Percentiles rank a stretch among this genome's conserved stretches.
Evolutionary conservation across 2,797 vertebrate species (phyloP).

Genomic region (Cirrhinus mrigala): DNA sequence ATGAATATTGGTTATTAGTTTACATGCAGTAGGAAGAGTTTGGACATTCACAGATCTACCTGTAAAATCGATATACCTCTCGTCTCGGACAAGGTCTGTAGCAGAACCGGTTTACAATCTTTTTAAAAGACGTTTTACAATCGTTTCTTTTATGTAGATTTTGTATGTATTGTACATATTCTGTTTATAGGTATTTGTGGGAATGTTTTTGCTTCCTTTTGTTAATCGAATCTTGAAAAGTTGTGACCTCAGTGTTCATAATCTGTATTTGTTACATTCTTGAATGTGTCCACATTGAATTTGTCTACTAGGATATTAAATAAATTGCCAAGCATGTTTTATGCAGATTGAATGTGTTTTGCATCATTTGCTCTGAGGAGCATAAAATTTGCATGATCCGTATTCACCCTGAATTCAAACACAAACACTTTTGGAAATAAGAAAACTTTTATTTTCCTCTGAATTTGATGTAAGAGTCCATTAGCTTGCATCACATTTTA

Average conservation of each 20-base stretch:
- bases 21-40: constrained; percentile 36
- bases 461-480: constrained; percentile 19
- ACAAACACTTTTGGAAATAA: constrained; percentile 18
- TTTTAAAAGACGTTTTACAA: constrained; percentile 67
- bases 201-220: constrained; percentile 43
- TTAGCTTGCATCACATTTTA: constrained; percentile 54
- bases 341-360: constrained; percentile 16
- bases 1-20: constrained; percentile 34
- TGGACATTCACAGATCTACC: constrained; percentile 72
- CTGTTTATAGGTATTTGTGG: constrained; percentile 46
- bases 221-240: constrained; percentile 32
- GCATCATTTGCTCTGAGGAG: background rate
- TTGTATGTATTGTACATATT: constrained; percentile 51
- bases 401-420: constrained; percentile 19
- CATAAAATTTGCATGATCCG: background rate
- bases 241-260: constrained; percentile 45
- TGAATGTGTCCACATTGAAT: constrained; percentile 44
- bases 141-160: constrained; percentile 24
- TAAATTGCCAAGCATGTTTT: constrained; percentile 45
- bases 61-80: constrained; percentile 75
- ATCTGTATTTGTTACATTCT: constrained; percentile 38
- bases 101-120: constrained; percentile 64
- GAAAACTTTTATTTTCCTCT: constrained; percentile 43
- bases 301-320: constrained; percentile 41
- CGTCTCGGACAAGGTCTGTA: constrained; percentile 68